A percentile compares a stretch with the other conserved stretches of the same genome.
Conservation (phyloP, 2,888 invertebrate species). For the Pomacea canaliculata region DNA sequence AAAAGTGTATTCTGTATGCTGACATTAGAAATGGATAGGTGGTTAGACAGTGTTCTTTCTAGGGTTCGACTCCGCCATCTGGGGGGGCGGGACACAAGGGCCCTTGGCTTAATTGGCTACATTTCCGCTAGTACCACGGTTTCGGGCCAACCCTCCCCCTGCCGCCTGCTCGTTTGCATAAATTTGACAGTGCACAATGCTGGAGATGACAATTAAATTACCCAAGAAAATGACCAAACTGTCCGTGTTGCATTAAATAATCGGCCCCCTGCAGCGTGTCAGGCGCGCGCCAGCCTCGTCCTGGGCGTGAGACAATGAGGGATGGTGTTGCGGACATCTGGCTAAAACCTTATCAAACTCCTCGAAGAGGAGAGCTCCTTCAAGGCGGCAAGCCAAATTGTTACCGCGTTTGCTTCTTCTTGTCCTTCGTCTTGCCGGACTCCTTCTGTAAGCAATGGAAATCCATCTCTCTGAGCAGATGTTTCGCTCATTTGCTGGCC, state of each 20-base stretch:
- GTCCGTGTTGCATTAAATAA: slow-evolving; percentile 28
- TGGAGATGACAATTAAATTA: slow-evolving; percentile 33
- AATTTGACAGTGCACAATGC: slow-evolving; percentile 33
- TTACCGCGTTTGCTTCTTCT: background rate
- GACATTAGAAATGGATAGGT: background rate
- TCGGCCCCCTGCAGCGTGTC: slow-evolving; percentile 24
- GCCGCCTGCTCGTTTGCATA: slow-evolving; percentile 30
- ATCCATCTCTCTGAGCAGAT: slow-evolving; percentile 5
- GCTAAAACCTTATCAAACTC: slow-evolving; percentile 14
- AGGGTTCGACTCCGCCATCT: slow-evolving; percentile 28
- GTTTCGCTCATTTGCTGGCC: slow-evolving; percentile 9
- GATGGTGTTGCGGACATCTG: slow-evolving; percentile 20
- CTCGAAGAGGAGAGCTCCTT: background rate
- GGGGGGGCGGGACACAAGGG: slow-evolving; percentile 27
- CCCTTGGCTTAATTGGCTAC: slow-evolving; percentile 32
- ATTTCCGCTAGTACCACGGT: slow-evolving; percentile 23
- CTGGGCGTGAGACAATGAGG: slow-evolving; percentile 16
- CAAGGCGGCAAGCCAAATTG: background rate
- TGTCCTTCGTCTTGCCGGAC: too few relatives aligned
- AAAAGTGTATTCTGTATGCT: too few relatives aligned
- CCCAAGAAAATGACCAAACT: slow-evolving; percentile 30
- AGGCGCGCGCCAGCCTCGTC: slow-evolving; percentile 10
- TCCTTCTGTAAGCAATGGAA: too few relatives aligned
- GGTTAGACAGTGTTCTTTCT: slow-evolving; percentile 8
- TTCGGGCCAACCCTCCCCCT: slow-evolving; percentile 13